Evolutionary conservation across 2,797 vertebrate species (phyloP).

Genomic region (Champsocephalus esox): DNA sequence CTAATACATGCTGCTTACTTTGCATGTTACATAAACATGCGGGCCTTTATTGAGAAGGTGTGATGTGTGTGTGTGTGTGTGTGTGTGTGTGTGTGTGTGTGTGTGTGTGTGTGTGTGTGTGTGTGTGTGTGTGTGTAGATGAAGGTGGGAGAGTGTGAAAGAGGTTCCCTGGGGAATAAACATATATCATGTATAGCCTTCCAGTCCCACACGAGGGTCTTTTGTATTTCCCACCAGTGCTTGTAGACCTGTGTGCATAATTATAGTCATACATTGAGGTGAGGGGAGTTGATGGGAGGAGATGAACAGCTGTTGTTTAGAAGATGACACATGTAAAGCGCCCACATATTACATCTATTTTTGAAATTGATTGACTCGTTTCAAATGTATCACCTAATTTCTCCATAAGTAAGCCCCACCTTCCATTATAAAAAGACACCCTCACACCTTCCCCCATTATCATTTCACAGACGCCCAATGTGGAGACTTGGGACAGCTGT

Average conservation of each 20-base stretch:
- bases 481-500: background rate
- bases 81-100: slow-evolving; percentile 18
- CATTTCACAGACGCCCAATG: background rate
- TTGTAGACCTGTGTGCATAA: background rate
- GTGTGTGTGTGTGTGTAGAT: slow-evolving; percentile 1
- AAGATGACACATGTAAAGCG: slow-evolving; percentile 11
- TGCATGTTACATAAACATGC: slow-evolving; percentile 46
- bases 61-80: slow-evolving; percentile 13
- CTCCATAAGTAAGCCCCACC: background rate
- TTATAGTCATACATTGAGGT: background rate
- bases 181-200: slow-evolving; percentile 25
- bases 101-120: slow-evolving; percentile 2
- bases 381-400: slow-evolving; percentile 25
- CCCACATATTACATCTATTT: slow-evolving; percentile 7
- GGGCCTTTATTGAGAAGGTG: slow-evolving; percentile 44
- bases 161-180: slow-evolving; percentile 30
- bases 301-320: slow-evolving; percentile 33
- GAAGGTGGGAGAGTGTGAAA: slow-evolving; percentile 18
- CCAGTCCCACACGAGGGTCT: slow-evolving; percentile 13
- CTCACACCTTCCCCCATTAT: background rate
- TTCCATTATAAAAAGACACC: background rate
- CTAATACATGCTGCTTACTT: slow-evolving; percentile 32
- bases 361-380: slow-evolving; percentile 8
- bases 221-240: background rate
- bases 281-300: slow-evolving; percentile 8